These are phyloP conservation scores for Callyntrura guangdongensis DNA, from an alignment of 2,888 invertebrate genomes.

Conservation along the genomic window DNA sequence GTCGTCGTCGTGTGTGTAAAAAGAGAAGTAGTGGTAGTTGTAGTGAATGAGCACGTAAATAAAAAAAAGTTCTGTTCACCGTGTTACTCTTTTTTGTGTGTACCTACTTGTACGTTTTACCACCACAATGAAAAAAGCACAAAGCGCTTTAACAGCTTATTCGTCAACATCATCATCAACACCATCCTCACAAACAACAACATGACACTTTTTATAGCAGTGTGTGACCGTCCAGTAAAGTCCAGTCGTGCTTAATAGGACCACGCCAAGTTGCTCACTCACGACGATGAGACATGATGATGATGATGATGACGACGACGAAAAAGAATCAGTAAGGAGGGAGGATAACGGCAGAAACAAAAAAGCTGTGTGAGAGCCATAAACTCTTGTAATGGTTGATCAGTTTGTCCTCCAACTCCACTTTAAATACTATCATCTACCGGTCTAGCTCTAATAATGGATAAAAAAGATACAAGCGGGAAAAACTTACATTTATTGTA, in stretches of 20 bases:
- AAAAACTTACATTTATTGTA: background rate
- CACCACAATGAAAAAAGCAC: constrained; percentile 8
- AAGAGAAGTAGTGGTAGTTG: too few relatives aligned
- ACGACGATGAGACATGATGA: background rate
- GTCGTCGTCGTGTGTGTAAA: background rate
- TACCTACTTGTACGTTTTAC: too few relatives aligned
- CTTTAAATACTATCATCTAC: background rate
- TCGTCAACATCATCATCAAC: background rate
- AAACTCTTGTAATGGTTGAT: background rate
- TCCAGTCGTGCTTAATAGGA: background rate
- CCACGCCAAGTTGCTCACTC: background rate
- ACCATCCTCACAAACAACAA: too few relatives aligned
- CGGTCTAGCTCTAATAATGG: background rate
- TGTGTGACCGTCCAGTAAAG: too few relatives aligned
- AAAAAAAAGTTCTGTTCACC: background rate
- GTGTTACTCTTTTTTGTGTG: background rate
- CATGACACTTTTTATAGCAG: too few relatives aligned
- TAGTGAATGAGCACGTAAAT: background rate
- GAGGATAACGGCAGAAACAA: background rate
- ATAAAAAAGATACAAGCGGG: background rate
- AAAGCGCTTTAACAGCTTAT: background rate
- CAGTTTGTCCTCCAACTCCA: constrained; percentile 50
- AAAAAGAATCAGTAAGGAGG: too few relatives aligned
- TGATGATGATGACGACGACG: background rate
- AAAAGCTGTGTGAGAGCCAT: background rate